These are phyloP conservation scores for Vultur gryphus DNA, from an alignment of 2,797 vertebrate genomes.

Conservation along the genomic window DNA sequence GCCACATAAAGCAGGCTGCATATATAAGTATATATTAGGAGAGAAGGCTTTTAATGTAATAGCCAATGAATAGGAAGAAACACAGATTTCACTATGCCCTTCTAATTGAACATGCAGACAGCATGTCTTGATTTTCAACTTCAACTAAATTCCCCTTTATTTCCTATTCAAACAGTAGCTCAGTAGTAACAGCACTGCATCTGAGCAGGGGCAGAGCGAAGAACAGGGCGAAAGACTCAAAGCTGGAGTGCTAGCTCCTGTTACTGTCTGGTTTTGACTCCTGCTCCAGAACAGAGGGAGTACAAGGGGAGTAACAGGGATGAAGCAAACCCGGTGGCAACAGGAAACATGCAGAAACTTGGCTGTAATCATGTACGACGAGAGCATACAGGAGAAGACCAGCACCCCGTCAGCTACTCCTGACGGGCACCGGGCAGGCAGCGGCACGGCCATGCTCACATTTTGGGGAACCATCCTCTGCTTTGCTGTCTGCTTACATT, in stretches of 20 bases:
- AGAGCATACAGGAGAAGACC: not conserved
- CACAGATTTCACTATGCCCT: not conserved
- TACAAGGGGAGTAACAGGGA: not conserved
- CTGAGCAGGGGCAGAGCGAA: not conserved
- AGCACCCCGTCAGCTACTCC: not conserved
- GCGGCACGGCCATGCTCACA: accelerated
- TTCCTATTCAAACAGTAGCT: not conserved
- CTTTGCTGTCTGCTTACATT: not conserved
- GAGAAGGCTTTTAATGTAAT: constrained; percentile 16
- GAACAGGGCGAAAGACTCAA: not conserved
- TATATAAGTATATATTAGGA: constrained; percentile 51
- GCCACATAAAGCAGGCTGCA: constrained; percentile 59
- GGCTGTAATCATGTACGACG: accelerated
- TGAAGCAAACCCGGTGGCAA: accelerated
- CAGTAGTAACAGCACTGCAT: accelerated
- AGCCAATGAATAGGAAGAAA: not conserved
- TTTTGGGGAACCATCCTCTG: accelerated
- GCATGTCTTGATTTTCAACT: constrained; percentile 7
- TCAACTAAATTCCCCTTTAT: not conserved
- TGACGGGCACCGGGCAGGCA: accelerated
- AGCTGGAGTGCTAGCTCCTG: accelerated
- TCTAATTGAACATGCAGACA: constrained; percentile 52
- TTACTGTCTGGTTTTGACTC: not conserved
- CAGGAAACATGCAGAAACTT: accelerated
- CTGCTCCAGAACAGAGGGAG: not conserved